Conservation (phyloP, 2,113 vertebrate species). For the Centropus unirufus region DNA sequence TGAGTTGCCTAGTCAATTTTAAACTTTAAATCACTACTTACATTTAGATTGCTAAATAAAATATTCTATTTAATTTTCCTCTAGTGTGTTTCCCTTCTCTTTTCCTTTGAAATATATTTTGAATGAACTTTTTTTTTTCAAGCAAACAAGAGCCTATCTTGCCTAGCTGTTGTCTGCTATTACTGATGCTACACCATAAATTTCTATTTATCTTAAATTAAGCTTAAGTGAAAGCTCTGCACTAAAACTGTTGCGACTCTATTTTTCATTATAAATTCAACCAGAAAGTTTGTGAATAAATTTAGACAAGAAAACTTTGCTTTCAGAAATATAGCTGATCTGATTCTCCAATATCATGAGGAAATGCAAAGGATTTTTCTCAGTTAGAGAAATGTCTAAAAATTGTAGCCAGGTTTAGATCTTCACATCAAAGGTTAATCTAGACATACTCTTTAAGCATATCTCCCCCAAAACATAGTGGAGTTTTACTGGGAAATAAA, state of each 20-base stretch:
- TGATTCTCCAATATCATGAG: background rate
- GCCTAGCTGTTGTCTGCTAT: background rate
- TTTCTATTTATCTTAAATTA: background rate
- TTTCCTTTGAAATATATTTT: background rate
- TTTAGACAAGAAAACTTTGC: background rate
- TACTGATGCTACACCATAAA: fast-evolving
- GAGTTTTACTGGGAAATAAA: background rate
- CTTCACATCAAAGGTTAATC: background rate
- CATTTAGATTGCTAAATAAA: background rate
- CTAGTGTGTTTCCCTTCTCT: background rate
- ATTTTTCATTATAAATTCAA: background rate
- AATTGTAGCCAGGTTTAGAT: background rate
- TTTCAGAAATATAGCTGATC: background rate
- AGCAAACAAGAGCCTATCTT: background rate
- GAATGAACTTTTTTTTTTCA: background rate
- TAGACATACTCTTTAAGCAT: no score
- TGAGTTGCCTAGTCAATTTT: background rate
- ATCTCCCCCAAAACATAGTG: fast-evolving
- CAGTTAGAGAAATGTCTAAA: background rate
- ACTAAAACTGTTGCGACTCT: background rate
- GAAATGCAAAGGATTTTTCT: background rate
- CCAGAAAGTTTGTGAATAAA: background rate
- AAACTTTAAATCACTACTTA: background rate
- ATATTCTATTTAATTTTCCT: background rate
- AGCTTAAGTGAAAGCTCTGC: background rate